Conservation (phyloP, 2,888 invertebrate genomes). For the Phasia obesa region DNA sequence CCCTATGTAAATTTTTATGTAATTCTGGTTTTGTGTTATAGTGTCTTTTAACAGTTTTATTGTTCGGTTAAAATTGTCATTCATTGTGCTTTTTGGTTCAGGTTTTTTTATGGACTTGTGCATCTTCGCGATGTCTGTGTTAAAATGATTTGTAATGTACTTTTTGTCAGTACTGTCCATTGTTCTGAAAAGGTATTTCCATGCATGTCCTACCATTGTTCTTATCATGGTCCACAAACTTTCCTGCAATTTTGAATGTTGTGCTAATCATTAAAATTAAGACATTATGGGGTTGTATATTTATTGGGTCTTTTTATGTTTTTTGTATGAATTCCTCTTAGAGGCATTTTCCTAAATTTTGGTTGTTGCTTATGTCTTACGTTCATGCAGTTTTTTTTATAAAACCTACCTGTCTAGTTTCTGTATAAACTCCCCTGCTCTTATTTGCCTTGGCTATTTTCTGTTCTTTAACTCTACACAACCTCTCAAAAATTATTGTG, state of each 20-base stretch:
- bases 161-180: constrained; percentile 27
- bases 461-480: constrained; percentile 7
- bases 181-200: constrained; percentile 30
- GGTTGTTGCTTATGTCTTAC: constrained; percentile 55
- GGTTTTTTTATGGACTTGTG: constrained; percentile 29
- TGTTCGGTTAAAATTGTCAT: constrained; percentile 35
- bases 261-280: neutral
- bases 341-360: constrained; percentile 53
- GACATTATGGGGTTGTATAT: neutral
- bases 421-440: constrained; percentile 17
- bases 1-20: neutral
- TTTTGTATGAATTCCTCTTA: constrained; percentile 24
- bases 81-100: constrained; percentile 33
- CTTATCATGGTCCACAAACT: neutral
- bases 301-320: constrained; percentile 44
- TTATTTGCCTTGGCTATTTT: constrained; percentile 8
- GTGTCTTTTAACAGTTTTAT: constrained; percentile 31
- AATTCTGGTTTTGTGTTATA: constrained; percentile 30
- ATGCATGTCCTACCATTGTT: constrained; percentile 32
- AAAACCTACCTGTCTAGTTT: constrained; percentile 21
- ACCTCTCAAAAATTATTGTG: constrained; percentile 13
- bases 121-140: constrained; percentile 14
- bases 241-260: constrained; percentile 8
- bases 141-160: constrained; percentile 22
- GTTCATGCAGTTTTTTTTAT: constrained; percentile 50